Conservation (phyloP, 2,888 invertebrate genomes). For the Cecidostiba fungosa region DNA sequence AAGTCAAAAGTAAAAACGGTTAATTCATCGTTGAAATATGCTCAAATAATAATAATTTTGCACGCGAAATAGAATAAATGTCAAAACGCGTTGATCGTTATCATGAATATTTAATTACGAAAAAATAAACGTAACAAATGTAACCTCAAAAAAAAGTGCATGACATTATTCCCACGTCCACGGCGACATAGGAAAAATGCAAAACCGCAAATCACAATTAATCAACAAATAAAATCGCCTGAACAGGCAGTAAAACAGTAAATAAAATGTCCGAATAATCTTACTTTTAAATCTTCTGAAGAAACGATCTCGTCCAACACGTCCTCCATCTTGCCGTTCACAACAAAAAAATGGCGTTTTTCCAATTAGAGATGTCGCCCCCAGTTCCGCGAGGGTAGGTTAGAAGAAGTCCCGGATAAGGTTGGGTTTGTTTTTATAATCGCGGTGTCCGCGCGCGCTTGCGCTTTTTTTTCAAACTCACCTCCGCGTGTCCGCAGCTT, state of each 20-base stretch:
- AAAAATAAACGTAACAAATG: constrained; percentile 21
- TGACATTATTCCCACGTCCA: background rate
- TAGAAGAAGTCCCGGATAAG: constrained; percentile 59
- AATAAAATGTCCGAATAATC: constrained; percentile 33
- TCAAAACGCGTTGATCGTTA: background rate
- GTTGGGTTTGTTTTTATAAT: constrained; percentile 63
- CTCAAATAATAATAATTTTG: background rate
- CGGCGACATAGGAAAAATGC: background rate
- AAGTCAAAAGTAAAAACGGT: background rate
- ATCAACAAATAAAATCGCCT: background rate
- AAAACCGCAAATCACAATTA: background rate
- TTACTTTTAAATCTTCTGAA: constrained; percentile 91
- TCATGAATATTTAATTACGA: background rate
- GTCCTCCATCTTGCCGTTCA: constrained; percentile 85
- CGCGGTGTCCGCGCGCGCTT: constrained; percentile 39
- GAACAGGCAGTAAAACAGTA: background rate
- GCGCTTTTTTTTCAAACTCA: constrained; percentile 58
- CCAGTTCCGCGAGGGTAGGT: constrained; percentile 49
- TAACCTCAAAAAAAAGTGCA: constrained; percentile 47
- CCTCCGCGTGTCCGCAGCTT: constrained; percentile 35
- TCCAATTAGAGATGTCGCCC: constrained; percentile 51
- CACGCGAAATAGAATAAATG: background rate
- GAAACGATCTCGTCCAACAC: constrained; percentile 90
- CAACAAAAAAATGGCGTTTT: constrained; percentile 55
- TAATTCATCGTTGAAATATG: background rate